A percentile compares a stretch with the other conserved stretches of the same genome.
Evolutionary conservation across 2,113 vertebrate genomes (phyloP).

Genomic region (Gymnocephalus cernua): DNA sequence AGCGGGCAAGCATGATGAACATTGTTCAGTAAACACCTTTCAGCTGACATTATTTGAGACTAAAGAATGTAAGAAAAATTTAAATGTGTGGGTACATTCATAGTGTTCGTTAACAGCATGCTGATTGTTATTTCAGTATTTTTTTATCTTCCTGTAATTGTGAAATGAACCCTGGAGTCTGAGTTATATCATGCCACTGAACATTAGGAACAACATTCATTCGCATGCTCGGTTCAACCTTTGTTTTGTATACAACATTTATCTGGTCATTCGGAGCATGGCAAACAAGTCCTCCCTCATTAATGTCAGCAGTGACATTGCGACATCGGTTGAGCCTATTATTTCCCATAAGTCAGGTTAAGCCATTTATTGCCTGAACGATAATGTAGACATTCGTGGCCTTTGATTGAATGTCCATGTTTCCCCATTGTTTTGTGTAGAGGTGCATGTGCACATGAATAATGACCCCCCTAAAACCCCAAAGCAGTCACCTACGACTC

Average conservation of each 20-base stretch:
- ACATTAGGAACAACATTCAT: conserved; percentile 54
- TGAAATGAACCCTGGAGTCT: conserved; percentile 7
- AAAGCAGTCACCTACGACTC: conserved; percentile 74
- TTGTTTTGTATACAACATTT: conserved; percentile 63
- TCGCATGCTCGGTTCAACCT: conserved; percentile 43
- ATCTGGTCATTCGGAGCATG: conserved; percentile 66
- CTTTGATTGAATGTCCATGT: conserved; percentile 79
- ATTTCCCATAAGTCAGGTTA: conserved; percentile 73
- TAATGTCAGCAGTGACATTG: conserved; percentile 73
- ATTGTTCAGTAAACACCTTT: conserved; percentile 9
- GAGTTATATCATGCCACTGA: conserved; percentile 58
- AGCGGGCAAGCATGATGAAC: background rate
- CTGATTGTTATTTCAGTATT: background rate
- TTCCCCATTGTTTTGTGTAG: conserved; percentile 65
- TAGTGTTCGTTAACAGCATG: background rate
- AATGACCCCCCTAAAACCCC: conserved; percentile 76
- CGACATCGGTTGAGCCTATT: conserved; percentile 59
- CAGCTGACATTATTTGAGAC: background rate
- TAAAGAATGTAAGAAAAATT: background rate
- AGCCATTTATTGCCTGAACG: conserved; percentile 75
- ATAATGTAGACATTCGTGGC: conserved; percentile 81
- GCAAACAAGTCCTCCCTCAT: conserved; percentile 72
- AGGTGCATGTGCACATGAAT: conserved; percentile 70
- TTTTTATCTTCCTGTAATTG: conserved; percentile 10
- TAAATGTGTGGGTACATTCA: background rate